These are phyloP conservation scores for Miltochrista miniata DNA, from an alignment of 2,888 invertebrate species.

Conservation along the genomic window DNA sequence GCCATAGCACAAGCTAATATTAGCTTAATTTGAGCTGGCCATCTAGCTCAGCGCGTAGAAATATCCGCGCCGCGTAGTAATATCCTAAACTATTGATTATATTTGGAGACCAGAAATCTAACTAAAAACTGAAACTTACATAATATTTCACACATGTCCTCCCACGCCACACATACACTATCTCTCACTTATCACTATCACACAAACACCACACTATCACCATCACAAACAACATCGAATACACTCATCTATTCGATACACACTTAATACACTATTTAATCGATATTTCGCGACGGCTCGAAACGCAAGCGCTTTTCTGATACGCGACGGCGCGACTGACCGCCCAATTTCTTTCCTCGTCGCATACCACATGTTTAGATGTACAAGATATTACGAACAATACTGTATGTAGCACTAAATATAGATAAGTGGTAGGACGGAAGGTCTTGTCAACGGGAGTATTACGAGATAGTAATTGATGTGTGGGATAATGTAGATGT, in stretches of 20 bases:
- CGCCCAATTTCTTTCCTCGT: conserved; percentile 62
- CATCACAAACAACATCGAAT: conserved; percentile 8
- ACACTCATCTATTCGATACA: conserved; percentile 21
- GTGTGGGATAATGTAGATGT: not conserved
- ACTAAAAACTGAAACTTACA: conserved; percentile 26
- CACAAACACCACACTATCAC: conserved; percentile 21
- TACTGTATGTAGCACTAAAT: conserved; percentile 36
- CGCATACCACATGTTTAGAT: conserved; percentile 48
- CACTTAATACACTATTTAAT: conserved; percentile 7
- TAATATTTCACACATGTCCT: conserved; percentile 16
- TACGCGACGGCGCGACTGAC: conserved; percentile 67
- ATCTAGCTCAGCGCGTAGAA: too few relatives aligned
- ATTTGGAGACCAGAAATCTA: not conserved
- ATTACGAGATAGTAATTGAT: conserved; percentile 30
- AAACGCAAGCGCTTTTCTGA: conserved; percentile 62
- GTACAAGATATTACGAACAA: conserved; percentile 45
- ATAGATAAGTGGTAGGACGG: conserved; percentile 33
- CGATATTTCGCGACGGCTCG: conserved; percentile 19
- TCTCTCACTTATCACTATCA: conserved; percentile 13
- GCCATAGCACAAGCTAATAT: too few relatives aligned
- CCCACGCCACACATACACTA: not conserved
- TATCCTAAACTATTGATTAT: too few relatives aligned
- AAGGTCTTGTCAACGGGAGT: conserved; percentile 15
- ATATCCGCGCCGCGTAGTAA: too few relatives aligned
- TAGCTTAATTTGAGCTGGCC: too few relatives aligned